Percentiles rank a stretch among this genome's conserved stretches.
These are phyloP conservation scores for Sinelater perroti DNA, from an alignment of 2,888 invertebrate species.

Conservation along the genomic window DNA sequence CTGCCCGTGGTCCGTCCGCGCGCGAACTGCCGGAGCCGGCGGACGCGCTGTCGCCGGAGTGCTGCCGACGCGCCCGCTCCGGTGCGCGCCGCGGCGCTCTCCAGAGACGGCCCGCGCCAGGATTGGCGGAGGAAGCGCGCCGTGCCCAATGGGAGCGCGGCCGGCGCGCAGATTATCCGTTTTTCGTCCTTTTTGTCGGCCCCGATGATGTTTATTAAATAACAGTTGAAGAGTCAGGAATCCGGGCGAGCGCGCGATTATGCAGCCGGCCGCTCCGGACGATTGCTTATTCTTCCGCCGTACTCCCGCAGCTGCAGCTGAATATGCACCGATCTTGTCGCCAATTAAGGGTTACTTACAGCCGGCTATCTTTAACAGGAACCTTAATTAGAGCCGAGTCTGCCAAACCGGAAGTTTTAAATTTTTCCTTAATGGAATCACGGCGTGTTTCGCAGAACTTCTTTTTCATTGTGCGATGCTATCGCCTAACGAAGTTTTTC, in stretches of 20 bases:
- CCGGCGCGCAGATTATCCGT: slow-evolving; percentile 52
- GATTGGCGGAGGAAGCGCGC: slow-evolving; percentile 53
- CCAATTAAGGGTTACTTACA: slow-evolving; percentile 3
- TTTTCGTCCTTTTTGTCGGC: slow-evolving; percentile 40
- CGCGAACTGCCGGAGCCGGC: slow-evolving; percentile 44
- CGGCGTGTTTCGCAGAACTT: too few species aligned
- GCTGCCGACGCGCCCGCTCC: slow-evolving; percentile 32
- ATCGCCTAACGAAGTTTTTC: too few species aligned
- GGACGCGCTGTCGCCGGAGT: slow-evolving; percentile 35
- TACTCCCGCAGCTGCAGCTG: neutral
- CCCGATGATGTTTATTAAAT: slow-evolving; percentile 37
- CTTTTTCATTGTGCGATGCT: too few species aligned
- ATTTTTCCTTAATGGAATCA: too few species aligned
- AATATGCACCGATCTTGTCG: neutral
- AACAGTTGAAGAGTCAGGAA: slow-evolving; percentile 29
- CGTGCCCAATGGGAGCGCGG: slow-evolving; percentile 51
- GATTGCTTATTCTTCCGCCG: slow-evolving; percentile 1
- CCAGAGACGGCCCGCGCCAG: slow-evolving; percentile 42
- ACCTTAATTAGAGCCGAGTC: too few species aligned
- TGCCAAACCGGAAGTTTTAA: too few species aligned
- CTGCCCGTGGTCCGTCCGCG: slow-evolving; percentile 34
- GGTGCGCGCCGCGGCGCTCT: slow-evolving; percentile 43
- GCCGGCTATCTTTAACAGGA: too few species aligned
- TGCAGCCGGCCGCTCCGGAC: neutral
- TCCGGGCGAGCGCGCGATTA: slow-evolving; percentile 26